Base-by-base conservation (phyloP, 2,888 invertebrate genomes). In the Halictus ligatus region DNA sequence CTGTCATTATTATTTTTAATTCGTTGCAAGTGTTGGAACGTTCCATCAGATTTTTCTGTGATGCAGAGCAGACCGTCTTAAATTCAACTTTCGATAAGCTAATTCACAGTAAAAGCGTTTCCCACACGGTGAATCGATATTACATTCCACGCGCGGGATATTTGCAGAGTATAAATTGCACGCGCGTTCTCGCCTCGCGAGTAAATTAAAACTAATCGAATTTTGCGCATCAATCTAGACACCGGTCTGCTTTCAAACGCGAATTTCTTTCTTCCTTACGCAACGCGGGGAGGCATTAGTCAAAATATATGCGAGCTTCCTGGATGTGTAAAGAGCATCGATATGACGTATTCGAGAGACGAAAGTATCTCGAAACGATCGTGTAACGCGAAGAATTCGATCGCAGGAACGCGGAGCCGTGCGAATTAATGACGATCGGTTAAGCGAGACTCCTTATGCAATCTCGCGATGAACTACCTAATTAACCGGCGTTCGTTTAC, bases 401-500 rank as follows among this genome's bases (percentile, higher is more conserved):
- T 67, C 64, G 29, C 15, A 29, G 12, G 64, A 13, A 29, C 64
- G 67, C 40, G 69, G 35, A 69, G 78, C 10, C 43, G 58, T 29
- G 58, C 25, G 18, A 29, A 58, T 67, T 29, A 54, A 29, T 50
- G 29, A 15, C 50, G 64, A 50, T 43, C 73, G 43, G 15, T 1
- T 25, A 21, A 48, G 74, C 21, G 1, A 18, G 18, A 0, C 15
- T 0, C n/a, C n/a, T 82, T 82, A 35, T 13, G 67, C 48, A 80
- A 83, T 8, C 25, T 25, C 10, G 25, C 21, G n/a, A 21, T 58
- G 29, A 64, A 29, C 50, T 67, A 50, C 74, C 40, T 75, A 75
- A 75, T 80, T 80, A 80, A 75, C 40, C 43, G 12, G 10, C 40
- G 13, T 67, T 67, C 40, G 64, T 67, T 64, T 40, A 13, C 29